Base-by-base conservation (phyloP, 1,140 invertebrate species). In the Heliconius congener region DNA sequence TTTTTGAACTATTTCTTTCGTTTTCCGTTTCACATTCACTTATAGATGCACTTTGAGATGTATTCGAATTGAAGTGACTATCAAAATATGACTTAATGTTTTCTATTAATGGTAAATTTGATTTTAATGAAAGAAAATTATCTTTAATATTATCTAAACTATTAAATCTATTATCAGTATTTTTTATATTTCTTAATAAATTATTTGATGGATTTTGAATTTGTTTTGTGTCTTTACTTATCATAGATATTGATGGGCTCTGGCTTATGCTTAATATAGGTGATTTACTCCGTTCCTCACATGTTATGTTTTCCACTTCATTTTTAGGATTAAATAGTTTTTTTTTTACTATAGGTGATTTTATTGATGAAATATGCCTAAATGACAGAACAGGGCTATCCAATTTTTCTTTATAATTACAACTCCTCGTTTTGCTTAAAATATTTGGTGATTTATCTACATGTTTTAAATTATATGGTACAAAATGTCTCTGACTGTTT, bases 51-150 rank as follows among this genome's bases (percentile, higher is more conserved):
- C 91, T 89, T 8, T 90, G 91, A 39, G 79, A 52, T 46, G 80
- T 84, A 70, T 88, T 84, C 6, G 89, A 89, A 52, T 83, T 88
- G 57, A 93, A 91, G 76, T 90, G 77, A 42, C 81, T 88, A 4
- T 91, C 85, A 76, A 94, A 93, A 78, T 86, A 94, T 73, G 82
- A 83, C 85, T 90, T 91, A 3, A 91, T 86, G 74, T 83, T 90
- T 42, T 84, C 83, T n/a, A 84, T 80, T 76, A 93, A 76, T 2
- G 87, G 82, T 16, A 71, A 30, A 80, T 77, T 81, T 71, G 74
- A n/a, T 73, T 78, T 50, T 46, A 34, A 5, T 74, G 2, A 9
- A 60, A n/a, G n/a, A n/a, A 23, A 9, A 60, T 23, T 60, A 2
- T 27, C 23, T 23, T 9, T 9, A 60, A 23, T 60, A 27, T 23